Percentiles rank a stretch among this genome's conserved stretches.
phyloP scores from a whole-genome alignment of 1,140 invertebrate genomes.

The Antheraea pernyi region DNA sequence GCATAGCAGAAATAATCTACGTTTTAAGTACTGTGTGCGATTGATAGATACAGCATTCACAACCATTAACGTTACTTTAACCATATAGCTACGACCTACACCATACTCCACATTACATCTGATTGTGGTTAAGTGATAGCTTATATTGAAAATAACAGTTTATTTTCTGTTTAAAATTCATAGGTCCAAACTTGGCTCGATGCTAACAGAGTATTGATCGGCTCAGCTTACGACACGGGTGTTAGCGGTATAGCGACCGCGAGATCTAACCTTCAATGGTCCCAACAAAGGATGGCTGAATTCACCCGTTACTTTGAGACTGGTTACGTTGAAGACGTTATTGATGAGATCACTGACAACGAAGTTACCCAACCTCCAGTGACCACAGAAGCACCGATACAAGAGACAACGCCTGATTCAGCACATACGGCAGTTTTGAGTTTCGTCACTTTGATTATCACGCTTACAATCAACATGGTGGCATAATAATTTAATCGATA shows the following conservation, averaged over 20 bases:
- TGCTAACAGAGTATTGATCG: conserved; percentile 36
- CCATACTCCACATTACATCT: no score
- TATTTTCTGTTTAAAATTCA: conserved; percentile 16
- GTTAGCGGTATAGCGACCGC: conserved; percentile 34
- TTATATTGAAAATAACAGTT: not conserved
- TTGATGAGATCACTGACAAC: conserved; percentile 29
- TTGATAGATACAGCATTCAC: no score
- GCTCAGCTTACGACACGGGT: conserved; percentile 40
- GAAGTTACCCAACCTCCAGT: conserved; percentile 6
- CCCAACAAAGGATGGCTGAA: conserved; percentile 38
- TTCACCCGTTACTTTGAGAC: conserved; percentile 47
- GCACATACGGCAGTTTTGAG: conserved; percentile 47
- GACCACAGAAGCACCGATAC: conserved; percentile 6
- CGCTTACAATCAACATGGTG: conserved; percentile 35
- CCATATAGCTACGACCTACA: no score
- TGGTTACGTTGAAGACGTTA: conserved; percentile 51
- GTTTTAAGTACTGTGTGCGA: no score
- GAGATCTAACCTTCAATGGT: conserved; percentile 48
- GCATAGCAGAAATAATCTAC: no score
- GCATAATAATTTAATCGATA: conserved; percentile 18
- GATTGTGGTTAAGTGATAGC: no score
- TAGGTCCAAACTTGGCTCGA: conserved; percentile 55
- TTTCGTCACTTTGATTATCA: conserved; percentile 34
- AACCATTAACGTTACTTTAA: no score
- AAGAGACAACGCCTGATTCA: conserved; percentile 23